Percentiles rank a stretch among this genome's conserved stretches.
Evolutionary conservation across 2,888 invertebrate genomes (phyloP).

Genomic region (Hipparchia sbordonii): DNA sequence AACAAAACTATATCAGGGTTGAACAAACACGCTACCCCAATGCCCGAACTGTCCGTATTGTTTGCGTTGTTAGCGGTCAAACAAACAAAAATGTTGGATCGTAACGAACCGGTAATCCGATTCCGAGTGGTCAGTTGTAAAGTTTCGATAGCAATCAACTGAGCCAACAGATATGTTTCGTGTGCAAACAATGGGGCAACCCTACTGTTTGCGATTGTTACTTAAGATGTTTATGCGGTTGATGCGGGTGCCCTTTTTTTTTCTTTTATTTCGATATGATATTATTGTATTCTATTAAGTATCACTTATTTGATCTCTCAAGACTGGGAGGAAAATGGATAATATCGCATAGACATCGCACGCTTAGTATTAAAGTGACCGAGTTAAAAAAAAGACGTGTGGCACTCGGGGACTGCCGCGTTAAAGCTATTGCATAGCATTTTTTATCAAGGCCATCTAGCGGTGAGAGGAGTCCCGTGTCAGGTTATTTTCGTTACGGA

Average conservation of each 20-base stretch:
- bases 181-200: constrained; percentile 64
- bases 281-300: constrained; percentile 8
- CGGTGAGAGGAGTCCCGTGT: too few species aligned
- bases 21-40: constrained; percentile 51
- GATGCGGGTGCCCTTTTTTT: constrained; percentile 16
- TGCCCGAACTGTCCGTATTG: constrained; percentile 51
- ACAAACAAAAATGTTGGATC: constrained; percentile 68
- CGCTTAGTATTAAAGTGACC: too few species aligned
- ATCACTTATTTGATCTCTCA: too few species aligned
- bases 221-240: constrained; percentile 39
- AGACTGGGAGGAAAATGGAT: too few species aligned
- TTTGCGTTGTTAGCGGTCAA: constrained; percentile 70
- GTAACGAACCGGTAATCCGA: constrained; percentile 77
- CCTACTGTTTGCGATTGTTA: constrained; percentile 50
- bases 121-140: constrained; percentile 74
- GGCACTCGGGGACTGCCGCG: too few species aligned
- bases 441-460: too few species aligned
- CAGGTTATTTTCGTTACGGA: too few species aligned
- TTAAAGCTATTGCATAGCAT: too few species aligned
- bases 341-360: too few species aligned
- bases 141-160: constrained; percentile 78
- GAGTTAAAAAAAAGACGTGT: too few species aligned
- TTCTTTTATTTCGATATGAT: neutral
- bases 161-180: constrained; percentile 74
- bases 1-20: constrained; percentile 51